Evolutionary conservation across 2,113 vertebrate genomes (phyloP).

Genomic region (Vidua macroura): DNA sequence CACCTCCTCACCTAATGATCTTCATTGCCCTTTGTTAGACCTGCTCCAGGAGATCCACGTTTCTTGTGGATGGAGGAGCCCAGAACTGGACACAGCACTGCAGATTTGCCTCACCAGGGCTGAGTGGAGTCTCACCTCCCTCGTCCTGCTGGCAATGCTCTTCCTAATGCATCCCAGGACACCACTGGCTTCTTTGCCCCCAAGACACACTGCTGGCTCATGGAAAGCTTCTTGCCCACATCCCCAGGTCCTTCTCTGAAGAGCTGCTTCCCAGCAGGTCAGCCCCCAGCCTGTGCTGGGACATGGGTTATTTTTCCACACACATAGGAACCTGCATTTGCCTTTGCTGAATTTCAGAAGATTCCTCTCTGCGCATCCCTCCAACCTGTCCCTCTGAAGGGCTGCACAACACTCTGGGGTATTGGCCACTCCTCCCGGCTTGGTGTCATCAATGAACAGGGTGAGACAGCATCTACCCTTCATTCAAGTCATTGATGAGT

Average conservation of each 20-base stretch:
- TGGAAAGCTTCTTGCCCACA: not conserved
- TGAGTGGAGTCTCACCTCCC: not conserved
- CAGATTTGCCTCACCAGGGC: not conserved
- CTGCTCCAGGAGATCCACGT: not conserved
- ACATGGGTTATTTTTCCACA: not conserved
- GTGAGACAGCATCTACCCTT: not conserved
- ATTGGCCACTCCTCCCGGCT: not conserved
- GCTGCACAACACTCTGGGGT: not conserved
- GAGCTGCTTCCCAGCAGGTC: not conserved
- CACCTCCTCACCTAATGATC: not conserved
- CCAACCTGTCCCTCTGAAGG: not conserved
- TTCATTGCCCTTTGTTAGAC: not conserved
- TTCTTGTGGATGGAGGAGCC: not conserved
- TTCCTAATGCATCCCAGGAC: not conserved
- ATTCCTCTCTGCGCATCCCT: not conserved
- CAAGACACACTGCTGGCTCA: not conserved
- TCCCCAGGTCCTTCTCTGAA: not conserved
- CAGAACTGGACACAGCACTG: not conserved
- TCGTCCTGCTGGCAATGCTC: accelerated
- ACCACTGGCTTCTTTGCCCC: not conserved
- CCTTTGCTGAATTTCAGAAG: not conserved
- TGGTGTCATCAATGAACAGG: not conserved
- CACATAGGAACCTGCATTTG: accelerated
- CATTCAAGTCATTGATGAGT: not conserved
- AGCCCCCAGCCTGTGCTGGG: not conserved